Conservation (phyloP, 2,113 vertebrate species). For the Entelurus aequoreus region DNA sequence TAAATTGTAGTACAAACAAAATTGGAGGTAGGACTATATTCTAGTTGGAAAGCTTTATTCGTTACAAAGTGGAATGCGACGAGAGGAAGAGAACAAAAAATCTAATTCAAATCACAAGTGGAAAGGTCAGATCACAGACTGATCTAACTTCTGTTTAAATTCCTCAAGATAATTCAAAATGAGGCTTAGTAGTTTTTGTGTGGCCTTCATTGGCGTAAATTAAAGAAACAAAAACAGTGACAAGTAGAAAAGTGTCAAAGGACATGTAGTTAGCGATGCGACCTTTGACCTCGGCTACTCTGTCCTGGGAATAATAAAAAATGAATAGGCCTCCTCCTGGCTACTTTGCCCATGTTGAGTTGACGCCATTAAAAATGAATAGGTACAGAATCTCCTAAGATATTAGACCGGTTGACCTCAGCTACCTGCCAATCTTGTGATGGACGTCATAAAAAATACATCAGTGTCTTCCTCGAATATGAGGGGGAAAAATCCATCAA, state of each 20-base stretch:
- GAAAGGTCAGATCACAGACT: too few species aligned
- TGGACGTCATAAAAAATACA: not conserved
- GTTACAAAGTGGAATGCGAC: too few species aligned
- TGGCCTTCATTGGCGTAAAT: not conserved
- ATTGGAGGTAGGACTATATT: too few species aligned
- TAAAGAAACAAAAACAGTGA: not conserved
- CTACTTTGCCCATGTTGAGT: not conserved
- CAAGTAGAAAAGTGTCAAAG: not conserved
- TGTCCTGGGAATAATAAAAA: slow-evolving; percentile 1
- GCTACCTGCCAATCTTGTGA: not conserved
- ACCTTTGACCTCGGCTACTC: not conserved
- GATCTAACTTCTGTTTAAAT: too few species aligned
- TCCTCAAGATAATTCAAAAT: too few species aligned
- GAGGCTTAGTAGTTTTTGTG: too few species aligned
- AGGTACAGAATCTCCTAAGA: not conserved
- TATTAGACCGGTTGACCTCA: not conserved
- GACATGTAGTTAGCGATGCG: not conserved
- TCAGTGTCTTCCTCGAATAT: not conserved
- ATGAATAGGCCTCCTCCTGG: not conserved
- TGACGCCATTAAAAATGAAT: slow-evolving; percentile 5
- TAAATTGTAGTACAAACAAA: too few species aligned
- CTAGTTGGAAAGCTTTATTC: too few species aligned
- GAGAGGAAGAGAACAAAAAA: too few species aligned
- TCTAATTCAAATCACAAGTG: too few species aligned
- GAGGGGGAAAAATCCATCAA: not conserved